Percentiles rank a stretch among this genome's conserved stretches.
These are phyloP conservation scores for Hydrochoerus hydrochaeris DNA, from an alignment of 2,113 vertebrate species.

Conservation along the genomic window DNA sequence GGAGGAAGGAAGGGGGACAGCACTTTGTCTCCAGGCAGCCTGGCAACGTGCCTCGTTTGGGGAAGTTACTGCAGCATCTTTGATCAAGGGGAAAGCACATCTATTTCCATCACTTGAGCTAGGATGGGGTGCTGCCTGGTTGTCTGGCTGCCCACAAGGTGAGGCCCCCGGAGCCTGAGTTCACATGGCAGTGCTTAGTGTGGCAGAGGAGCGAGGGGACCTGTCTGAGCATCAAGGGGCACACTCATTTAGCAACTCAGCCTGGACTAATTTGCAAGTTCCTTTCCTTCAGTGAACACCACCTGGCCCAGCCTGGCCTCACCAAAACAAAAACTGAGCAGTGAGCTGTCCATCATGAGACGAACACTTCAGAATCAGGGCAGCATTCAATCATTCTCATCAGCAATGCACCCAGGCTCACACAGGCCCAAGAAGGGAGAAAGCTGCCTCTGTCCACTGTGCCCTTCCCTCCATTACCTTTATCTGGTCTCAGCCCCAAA, in stretches of 20 bases:
- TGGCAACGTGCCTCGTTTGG: conserved; percentile 11
- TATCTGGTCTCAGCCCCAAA: neutral
- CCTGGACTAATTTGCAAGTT: conserved; percentile 55
- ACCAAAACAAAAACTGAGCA: conserved; percentile 65
- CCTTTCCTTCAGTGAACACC: conserved; percentile 56
- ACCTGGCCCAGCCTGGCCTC: neutral
- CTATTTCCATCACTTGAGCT: conserved; percentile 54
- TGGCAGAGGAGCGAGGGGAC: conserved; percentile 48
- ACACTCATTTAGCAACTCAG: conserved; percentile 51
- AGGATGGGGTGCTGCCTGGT: neutral
- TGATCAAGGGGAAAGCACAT: conserved; percentile 66
- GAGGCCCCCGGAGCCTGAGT: neutral
- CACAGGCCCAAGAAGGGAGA: neutral
- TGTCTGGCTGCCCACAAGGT: neutral
- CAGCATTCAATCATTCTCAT: conserved; percentile 48
- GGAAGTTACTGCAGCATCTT: conserved; percentile 62
- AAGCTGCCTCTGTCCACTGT: neutral
- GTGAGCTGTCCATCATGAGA: neutral
- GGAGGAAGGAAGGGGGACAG: neutral
- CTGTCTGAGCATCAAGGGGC: conserved; percentile 6
- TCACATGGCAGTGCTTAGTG: conserved; percentile 68
- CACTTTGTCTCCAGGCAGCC: neutral
- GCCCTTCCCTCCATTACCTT: neutral
- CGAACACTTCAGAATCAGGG: conserved; percentile 26
- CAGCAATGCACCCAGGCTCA: neutral